phyloP scores from a whole-genome alignment of 2,797 vertebrate genomes.

The Myotis planiceps region DNA sequence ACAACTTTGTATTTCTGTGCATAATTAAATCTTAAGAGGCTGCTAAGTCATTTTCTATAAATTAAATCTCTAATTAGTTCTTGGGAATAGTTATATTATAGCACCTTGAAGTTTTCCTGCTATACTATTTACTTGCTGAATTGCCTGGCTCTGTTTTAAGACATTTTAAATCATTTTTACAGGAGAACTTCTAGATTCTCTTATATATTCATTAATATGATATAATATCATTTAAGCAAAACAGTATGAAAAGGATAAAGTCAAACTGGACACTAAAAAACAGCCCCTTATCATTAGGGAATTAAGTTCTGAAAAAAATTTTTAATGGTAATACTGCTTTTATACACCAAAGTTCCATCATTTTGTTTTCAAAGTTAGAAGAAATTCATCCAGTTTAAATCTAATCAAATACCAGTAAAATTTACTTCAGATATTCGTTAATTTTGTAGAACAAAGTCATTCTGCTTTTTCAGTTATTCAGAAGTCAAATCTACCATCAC shows the following conservation, averaged over 20 bases:
- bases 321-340: conserved; percentile 41
- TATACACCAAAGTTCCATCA: conserved; percentile 7
- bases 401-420: conserved; percentile 47
- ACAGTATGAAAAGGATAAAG: conserved; percentile 17
- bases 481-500: background rate
- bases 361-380: conserved; percentile 39
- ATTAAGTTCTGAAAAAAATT: background rate
- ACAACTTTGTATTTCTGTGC: conserved; percentile 31
- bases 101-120: background rate
- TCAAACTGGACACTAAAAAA: conserved; percentile 6
- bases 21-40: conserved; percentile 29
- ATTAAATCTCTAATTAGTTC: conserved; percentile 29
- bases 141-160: background rate
- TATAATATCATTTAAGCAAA: conserved; percentile 1
- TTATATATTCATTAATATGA: conserved; percentile 22
- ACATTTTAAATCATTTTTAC: background rate
- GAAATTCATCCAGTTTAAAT: conserved; percentile 43
- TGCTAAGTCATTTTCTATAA: conserved; percentile 35
- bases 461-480: conserved; percentile 30
- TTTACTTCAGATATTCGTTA: background rate
- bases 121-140: conserved; percentile 45
- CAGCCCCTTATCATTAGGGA: background rate
- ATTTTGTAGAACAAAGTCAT: background rate
- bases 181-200: conserved; percentile 5
- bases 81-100: conserved; percentile 21